Evolutionary conservation across 2,113 vertebrate species (phyloP).

Genomic region (Nanorana parkeri): DNA sequence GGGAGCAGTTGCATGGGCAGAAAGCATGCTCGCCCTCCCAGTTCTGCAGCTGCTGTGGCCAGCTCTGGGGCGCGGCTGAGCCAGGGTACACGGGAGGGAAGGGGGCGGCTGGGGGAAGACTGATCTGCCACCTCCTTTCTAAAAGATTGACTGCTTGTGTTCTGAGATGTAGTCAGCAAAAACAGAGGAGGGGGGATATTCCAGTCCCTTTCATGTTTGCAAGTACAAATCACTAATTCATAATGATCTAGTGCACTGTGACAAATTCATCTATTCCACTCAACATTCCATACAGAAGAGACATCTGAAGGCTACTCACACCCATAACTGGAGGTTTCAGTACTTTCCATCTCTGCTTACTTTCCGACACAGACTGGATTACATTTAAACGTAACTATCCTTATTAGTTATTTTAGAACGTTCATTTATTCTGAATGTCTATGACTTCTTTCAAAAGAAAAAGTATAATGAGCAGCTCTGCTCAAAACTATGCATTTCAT

Average conservation of each 20-base stretch:
- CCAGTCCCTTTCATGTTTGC: not conserved
- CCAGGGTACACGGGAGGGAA: constrained; percentile 30
- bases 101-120: not conserved
- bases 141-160: too few relatives aligned
- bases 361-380: too few relatives aligned
- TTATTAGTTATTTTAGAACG: too few relatives aligned
- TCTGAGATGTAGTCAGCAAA: not conserved
- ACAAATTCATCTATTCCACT: not conserved
- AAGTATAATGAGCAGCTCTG: too few relatives aligned
- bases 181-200: not conserved
- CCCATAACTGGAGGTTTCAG: not conserved
- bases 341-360: too few relatives aligned
- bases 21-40: constrained; percentile 89
- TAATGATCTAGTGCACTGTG: not conserved
- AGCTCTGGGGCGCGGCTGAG: constrained; percentile 69
- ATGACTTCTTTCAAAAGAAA: too few relatives aligned
- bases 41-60: constrained; percentile 76
- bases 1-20: constrained; percentile 78
- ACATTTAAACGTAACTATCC: too few relatives aligned
- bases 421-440: too few relatives aligned
- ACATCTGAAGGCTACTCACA: not conserved
- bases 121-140: too few relatives aligned
- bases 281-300: not conserved
- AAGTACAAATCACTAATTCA: constrained; percentile 6
- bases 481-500: too few relatives aligned